These are phyloP conservation scores for Oceanites oceanicus DNA, from an alignment of 2,113 vertebrate genomes.

Conservation along the genomic window DNA sequence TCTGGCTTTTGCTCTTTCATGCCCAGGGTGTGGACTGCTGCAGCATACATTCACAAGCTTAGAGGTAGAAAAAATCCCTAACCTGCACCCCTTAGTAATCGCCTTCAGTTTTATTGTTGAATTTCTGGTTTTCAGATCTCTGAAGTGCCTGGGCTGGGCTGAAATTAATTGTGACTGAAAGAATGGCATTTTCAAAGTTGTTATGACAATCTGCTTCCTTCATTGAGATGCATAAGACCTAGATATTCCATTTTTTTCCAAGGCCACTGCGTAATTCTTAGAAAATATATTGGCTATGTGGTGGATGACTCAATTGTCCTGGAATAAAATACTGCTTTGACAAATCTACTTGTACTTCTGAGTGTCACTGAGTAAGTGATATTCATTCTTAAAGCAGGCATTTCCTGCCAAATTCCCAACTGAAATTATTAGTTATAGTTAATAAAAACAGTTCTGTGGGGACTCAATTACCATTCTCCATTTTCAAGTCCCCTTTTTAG, in stretches of 20 bases:
- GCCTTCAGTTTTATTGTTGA: not conserved
- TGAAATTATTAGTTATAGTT: conserved; percentile 4
- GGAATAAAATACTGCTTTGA: conserved; percentile 46
- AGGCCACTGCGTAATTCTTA: conserved; percentile 32
- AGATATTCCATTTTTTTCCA: conserved; percentile 44
- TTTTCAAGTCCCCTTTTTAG: not conserved
- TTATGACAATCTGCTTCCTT: conserved; percentile 66
- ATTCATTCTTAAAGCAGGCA: conserved; percentile 1
- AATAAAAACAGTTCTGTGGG: not conserved
- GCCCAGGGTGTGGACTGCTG: not conserved
- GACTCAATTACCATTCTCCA: not conserved
- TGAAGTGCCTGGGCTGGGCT: conserved; percentile 2
- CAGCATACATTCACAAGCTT: not conserved
- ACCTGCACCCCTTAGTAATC: not conserved
- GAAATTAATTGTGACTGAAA: conserved; percentile 60
- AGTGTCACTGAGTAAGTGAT: not conserved
- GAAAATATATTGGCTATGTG: conserved; percentile 38
- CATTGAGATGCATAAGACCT: conserved; percentile 48
- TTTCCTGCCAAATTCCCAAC: not conserved
- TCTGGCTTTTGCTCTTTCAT: not conserved
- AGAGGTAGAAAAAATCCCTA: not conserved
- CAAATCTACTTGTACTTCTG: conserved; percentile 15
- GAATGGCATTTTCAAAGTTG: conserved; percentile 62
- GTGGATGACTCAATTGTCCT: conserved; percentile 46
- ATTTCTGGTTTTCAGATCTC: not conserved